phyloP scores from a whole-genome alignment of 2,888 invertebrate species.

The Cephalotes varians region DNA sequence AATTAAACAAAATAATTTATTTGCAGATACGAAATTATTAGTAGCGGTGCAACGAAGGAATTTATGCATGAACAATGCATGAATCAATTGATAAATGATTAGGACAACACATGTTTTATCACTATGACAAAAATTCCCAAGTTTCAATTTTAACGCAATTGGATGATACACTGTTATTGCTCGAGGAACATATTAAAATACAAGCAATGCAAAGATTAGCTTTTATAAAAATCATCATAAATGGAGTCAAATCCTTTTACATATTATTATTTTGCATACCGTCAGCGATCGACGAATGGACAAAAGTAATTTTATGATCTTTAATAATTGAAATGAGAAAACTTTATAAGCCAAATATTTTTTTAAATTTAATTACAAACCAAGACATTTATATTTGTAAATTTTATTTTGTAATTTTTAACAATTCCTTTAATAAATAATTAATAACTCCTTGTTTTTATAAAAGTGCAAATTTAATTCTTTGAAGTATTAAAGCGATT shows the following conservation, averaged over 20 bases:
- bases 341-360: too few relatives aligned
- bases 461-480: too few relatives aligned
- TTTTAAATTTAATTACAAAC: too few relatives aligned
- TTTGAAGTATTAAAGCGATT: too few relatives aligned
- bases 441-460: too few relatives aligned
- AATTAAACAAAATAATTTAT: background rate
- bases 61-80: slow-evolving; percentile 90
- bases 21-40: slow-evolving; percentile 90
- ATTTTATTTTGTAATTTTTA: too few relatives aligned
- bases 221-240: slow-evolving; percentile 94
- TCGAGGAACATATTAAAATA: slow-evolving; percentile 95
- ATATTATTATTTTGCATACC: slow-evolving; percentile 90
- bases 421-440: too few relatives aligned
- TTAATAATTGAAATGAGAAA: background rate
- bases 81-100: slow-evolving; percentile 94
- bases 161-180: slow-evolving; percentile 93
- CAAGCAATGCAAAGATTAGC: slow-evolving; percentile 95
- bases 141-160: slow-evolving; percentile 90
- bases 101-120: slow-evolving; percentile 91
- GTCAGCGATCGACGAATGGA: slow-evolving; percentile 93
- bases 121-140: slow-evolving; percentile 91
- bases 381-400: too few relatives aligned
- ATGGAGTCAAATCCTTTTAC: slow-evolving; percentile 91
- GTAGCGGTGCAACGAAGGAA: slow-evolving; percentile 93
- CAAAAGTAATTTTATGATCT: slow-evolving; percentile 86